These are phyloP conservation scores for Caiman crocodilus DNA, from an alignment of 2,797 vertebrate genomes.

Conservation along the genomic window DNA sequence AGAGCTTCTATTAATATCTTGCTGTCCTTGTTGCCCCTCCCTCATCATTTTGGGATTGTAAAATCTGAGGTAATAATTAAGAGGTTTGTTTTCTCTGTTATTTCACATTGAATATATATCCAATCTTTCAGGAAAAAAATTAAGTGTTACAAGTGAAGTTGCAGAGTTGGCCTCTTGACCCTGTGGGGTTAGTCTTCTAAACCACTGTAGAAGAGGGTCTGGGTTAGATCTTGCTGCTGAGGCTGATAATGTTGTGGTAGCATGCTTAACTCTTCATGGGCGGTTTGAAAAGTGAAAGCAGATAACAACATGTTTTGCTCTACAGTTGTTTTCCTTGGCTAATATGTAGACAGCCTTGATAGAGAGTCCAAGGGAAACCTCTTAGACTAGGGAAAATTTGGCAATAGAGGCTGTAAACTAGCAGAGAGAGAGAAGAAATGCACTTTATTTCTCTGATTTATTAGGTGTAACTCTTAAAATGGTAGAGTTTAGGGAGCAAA, in stretches of 20 bases:
- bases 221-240: neutral
- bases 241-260: neutral
- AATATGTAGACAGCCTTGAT: neutral
- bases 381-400: neutral
- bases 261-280: neutral
- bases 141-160: neutral
- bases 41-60: constrained; percentile 91
- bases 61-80: constrained; percentile 87
- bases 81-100: neutral
- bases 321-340: neutral
- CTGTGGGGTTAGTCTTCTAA: neutral
- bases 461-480: neutral
- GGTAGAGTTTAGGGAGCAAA: neutral
- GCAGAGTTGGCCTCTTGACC: neutral
- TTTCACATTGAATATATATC: neutral
- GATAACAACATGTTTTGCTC: neutral
- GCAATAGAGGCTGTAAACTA: neutral
- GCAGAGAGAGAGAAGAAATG: neutral
- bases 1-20: constrained; percentile 93
- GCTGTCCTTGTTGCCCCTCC: constrained; percentile 91
- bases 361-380: neutral
- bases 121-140: neutral
- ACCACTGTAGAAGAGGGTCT: neutral
- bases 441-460: neutral
- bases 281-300: neutral